phyloP scores from a whole-genome alignment of 2,797 vertebrate species.

The Astyanax mexicanus region DNA sequence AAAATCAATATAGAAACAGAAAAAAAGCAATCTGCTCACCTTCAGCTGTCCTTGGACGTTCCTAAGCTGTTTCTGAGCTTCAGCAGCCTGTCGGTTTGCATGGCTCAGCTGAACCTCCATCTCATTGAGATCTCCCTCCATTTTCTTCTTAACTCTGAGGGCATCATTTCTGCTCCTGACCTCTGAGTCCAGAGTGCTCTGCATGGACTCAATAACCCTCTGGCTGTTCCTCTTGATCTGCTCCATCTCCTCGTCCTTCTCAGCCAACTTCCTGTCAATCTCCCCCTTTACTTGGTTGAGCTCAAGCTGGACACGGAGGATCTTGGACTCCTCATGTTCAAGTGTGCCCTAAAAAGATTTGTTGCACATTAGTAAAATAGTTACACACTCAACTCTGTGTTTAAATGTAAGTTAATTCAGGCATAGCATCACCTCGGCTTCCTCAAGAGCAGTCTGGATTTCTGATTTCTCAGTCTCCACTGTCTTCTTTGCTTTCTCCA shows the following conservation, averaged over 20 bases:
- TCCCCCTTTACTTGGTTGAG: neutral
- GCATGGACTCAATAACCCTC: too few relatives aligned
- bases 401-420: too few relatives aligned
- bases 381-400: too few relatives aligned
- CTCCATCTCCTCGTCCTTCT: constrained; percentile 76
- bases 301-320: constrained; percentile 66
- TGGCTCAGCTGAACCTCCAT: too few relatives aligned
- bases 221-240: constrained; percentile 58
- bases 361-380: too few relatives aligned
- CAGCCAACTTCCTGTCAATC: neutral
- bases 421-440: constrained; percentile 83
- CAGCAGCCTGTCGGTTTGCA: too few relatives aligned
- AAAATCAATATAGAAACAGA: too few relatives aligned
- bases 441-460: constrained; percentile 86
- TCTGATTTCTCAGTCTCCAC: constrained; percentile 85
- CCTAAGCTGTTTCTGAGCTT: too few relatives aligned
- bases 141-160: constrained; percentile 81
- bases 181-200: too few relatives aligned
- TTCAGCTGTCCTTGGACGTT: too few relatives aligned
- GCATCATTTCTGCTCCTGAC: constrained; percentile 76
- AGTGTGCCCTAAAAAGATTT: constrained; percentile 78
- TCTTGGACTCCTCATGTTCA: constrained; percentile 90
- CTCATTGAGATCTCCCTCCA: constrained; percentile 20
- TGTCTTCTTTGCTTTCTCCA: constrained; percentile 87
- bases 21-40: too few relatives aligned